Base-by-base conservation (phyloP, 2,888 invertebrate species). In the Axea sp. region DNA sequence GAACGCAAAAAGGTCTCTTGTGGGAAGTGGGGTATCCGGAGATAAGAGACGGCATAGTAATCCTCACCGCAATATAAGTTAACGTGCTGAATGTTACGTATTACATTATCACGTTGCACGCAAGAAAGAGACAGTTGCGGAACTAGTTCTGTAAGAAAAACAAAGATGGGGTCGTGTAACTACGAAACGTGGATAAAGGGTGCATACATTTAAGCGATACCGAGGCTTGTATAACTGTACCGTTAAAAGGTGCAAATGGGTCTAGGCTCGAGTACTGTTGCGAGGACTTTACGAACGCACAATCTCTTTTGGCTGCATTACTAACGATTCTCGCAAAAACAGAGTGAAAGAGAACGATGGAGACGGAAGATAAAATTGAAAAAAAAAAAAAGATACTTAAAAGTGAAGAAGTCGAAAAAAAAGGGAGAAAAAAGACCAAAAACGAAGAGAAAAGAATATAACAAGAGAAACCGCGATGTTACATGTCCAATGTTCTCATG, bases 41-140 rank as follows among this genome's bases (percentile, higher is more conserved):
- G 85, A 86, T 85, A 86, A 85, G 85, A 82, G 84, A 80, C 82
- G 83, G 81, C 82, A 81, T 82, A 81, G 83, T 85, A 86, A 85
- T 85, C 85, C 84, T 81, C 80, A 78, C 78, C 80, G 83, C 83
- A 83, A 82, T 84, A 82, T 84, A 86, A 85, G 84, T 84, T 85
- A 83, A 81, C 82, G 80, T 60, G 79, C 78, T 81, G 82, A 82
- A 82, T 81, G 83, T 81, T 78, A 81, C 81, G 80, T 81, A 82
- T 84, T 84, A 81, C 82, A 82, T 84, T 79, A 69, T 62, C 71
- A 47, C 64, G 64, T 55, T 22, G 33, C 53, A 37, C 31, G 41
- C 41, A 22, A n/a, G 35, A 68, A 37, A 12, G 49, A 60, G 49
- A 71, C 24, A 33, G 15, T 6, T 9, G 41, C 45, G 41, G 33